phyloP scores from a whole-genome alignment of 2,888 invertebrate genomes.

The Helleia helle region DNA sequence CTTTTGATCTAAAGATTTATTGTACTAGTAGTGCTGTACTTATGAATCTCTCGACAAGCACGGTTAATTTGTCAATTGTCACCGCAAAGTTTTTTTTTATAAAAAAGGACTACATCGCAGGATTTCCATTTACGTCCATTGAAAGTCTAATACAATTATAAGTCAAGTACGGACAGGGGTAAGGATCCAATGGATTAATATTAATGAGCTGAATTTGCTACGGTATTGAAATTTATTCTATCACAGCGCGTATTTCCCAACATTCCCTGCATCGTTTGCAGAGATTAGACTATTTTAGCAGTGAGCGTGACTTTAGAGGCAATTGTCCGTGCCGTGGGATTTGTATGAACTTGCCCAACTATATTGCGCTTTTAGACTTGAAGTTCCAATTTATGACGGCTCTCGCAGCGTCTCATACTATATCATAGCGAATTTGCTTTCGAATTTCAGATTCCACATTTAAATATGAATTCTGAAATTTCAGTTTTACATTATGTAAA shows the following conservation, averaged over 20 bases:
- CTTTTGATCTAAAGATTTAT: too few relatives aligned
- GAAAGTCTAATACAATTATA: slow-evolving; percentile 10
- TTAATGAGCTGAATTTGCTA: slow-evolving; percentile 24
- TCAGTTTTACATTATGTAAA: too few relatives aligned
- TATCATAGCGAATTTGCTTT: not conserved
- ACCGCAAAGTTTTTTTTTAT: too few relatives aligned
- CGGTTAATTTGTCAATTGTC: too few relatives aligned
- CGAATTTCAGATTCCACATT: not conserved
- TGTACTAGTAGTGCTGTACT: too few relatives aligned
- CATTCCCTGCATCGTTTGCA: slow-evolving; percentile 23
- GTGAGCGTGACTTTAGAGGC: slow-evolving; percentile 29
- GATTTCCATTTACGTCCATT: not conserved
- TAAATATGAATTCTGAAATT: not conserved
- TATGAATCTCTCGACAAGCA: too few relatives aligned
- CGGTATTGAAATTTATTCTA: slow-evolving; percentile 28
- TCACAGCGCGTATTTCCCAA: slow-evolving; percentile 20
- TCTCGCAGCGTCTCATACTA: not conserved
- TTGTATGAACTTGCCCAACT: slow-evolving; percentile 20
- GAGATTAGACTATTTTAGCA: slow-evolving; percentile 25
- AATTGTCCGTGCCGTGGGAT: slow-evolving; percentile 29
- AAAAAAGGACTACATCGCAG: too few relatives aligned
- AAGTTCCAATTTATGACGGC: slow-evolving; percentile 10
- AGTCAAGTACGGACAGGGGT: slow-evolving; percentile 9
- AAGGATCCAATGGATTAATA: slow-evolving; percentile 20
- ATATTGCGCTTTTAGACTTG: slow-evolving; percentile 13